phyloP scores from a whole-genome alignment of 2,888 invertebrate species.

The Torymus auratus region DNA sequence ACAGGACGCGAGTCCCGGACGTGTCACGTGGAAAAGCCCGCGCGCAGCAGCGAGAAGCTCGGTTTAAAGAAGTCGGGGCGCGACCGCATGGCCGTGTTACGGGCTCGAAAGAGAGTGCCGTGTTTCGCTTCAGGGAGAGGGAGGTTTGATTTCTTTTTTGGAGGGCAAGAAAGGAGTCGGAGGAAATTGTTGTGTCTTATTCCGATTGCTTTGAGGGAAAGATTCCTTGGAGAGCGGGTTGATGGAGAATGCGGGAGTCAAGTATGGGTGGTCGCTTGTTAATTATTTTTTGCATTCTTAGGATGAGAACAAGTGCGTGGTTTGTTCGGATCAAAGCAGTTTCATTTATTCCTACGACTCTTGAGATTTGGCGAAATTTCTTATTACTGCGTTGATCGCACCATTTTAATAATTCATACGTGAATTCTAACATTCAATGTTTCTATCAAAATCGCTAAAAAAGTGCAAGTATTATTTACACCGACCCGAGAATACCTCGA shows the following conservation, averaged over 20 bases:
- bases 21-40: constrained; percentile 68
- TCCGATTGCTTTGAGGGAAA: too few relatives aligned
- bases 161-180: not conserved
- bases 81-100: constrained; percentile 46
- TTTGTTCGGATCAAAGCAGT: not conserved
- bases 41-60: constrained; percentile 37
- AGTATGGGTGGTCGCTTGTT: not conserved
- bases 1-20: constrained; percentile 62
- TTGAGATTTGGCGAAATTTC: too few relatives aligned
- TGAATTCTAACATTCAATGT: too few relatives aligned
- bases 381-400: too few relatives aligned
- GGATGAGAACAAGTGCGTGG: not conserved
- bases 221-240: too few relatives aligned
- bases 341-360: too few relatives aligned
- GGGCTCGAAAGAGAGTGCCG: constrained; percentile 28
- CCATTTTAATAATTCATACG: too few relatives aligned
- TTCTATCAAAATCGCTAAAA: too few relatives aligned
- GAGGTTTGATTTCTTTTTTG: not conserved
- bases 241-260: too few relatives aligned
- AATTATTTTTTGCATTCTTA: not conserved
- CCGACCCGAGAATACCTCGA: too few relatives aligned
- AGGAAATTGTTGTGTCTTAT: too few relatives aligned
- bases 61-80: not conserved
- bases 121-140: not conserved
- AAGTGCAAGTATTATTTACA: too few relatives aligned